Conservation (phyloP, 2,797 vertebrate genomes). For the Dermochelys coriacea region DNA sequence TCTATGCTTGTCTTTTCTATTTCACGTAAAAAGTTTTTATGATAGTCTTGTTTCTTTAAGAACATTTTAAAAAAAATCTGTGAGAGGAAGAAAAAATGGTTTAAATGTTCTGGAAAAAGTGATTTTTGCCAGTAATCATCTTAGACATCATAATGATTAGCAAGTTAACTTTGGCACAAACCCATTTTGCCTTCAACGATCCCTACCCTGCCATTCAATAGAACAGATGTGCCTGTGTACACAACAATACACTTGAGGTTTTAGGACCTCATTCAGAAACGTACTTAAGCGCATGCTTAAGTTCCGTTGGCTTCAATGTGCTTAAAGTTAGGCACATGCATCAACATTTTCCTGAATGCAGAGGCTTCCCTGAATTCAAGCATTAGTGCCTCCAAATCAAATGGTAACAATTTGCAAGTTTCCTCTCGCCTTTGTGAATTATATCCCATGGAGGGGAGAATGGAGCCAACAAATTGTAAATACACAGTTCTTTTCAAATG, state of each 20-base stretch:
- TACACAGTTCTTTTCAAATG: not conserved
- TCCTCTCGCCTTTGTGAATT: not conserved
- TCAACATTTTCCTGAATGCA: accelerated
- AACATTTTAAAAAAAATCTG: not conserved
- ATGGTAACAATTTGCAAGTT: accelerated
- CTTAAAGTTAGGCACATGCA: not conserved
- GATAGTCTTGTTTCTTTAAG: not conserved
- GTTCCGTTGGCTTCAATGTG: not conserved
- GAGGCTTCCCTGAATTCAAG: not conserved
- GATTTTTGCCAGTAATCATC: constrained; percentile 18
- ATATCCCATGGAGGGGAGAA: not conserved
- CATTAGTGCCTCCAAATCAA: not conserved
- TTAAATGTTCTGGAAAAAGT: not conserved
- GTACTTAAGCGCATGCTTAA: not conserved
- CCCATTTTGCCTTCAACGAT: not conserved
- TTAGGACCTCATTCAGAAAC: not conserved
- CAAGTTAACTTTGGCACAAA: not conserved
- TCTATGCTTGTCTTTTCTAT: not conserved
- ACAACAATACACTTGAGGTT: not conserved
- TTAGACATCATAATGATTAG: not conserved
- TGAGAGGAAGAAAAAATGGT: accelerated
- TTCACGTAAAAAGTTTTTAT: not conserved
- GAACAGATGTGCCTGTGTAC: not conserved
- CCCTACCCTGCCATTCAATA: not conserved
- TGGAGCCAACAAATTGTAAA: not conserved